phyloP scores from a whole-genome alignment of 2,113 vertebrate species.

The Barnardius zonarius region DNA sequence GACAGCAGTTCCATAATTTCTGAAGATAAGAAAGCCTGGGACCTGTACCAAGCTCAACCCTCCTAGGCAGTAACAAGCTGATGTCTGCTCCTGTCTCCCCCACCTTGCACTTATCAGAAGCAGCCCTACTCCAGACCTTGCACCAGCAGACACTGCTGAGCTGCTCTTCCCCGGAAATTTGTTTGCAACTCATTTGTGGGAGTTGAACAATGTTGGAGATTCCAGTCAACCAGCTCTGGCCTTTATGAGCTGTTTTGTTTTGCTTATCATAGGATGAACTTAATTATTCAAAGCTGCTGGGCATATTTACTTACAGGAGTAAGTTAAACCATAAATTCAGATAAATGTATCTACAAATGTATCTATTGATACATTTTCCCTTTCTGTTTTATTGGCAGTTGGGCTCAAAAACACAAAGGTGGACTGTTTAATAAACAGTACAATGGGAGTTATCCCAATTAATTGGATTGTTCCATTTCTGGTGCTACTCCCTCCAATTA shows the following conservation, averaged over 20 bases:
- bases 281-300: constrained; percentile 25
- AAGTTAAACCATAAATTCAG: constrained; percentile 41
- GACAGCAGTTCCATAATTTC: neutral
- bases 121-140: neutral
- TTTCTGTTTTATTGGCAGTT: neutral
- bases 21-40: neutral
- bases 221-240: neutral
- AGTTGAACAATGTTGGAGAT: neutral
- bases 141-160: neutral
- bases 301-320: constrained; percentile 3
- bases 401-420: constrained; percentile 21
- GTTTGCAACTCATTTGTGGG: neutral
- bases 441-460: constrained; percentile 5
- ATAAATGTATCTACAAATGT: neutral
- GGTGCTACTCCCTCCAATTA: constrained; percentile 9
- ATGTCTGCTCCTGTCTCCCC: rapidly evolving
- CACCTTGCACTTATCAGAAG: neutral
- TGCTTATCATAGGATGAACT: neutral
- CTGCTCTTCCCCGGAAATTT: neutral
- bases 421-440: neutral
- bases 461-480: constrained; percentile 39
- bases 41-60: neutral
- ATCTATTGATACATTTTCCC: neutral
- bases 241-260: constrained; percentile 2
- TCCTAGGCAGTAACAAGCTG: neutral